These are phyloP conservation scores for Ephialtes manifestator DNA, from an alignment of 2,888 invertebrate species.

Conservation along the genomic window DNA sequence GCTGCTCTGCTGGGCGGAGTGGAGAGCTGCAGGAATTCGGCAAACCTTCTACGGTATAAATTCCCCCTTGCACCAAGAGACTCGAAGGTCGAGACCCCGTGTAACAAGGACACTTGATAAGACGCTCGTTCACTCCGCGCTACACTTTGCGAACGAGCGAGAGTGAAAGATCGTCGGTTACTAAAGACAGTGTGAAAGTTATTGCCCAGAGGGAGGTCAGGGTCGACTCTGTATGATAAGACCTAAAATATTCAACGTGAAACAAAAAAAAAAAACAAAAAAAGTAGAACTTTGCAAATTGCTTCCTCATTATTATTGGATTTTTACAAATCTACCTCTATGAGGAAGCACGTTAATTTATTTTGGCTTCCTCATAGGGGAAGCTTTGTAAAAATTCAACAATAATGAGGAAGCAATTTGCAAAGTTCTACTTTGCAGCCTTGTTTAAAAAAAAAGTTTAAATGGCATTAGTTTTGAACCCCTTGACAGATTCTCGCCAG, in stretches of 20 bases:
- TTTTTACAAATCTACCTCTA: no score
- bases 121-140: constrained; percentile 15
- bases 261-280: constrained; percentile 12
- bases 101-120: constrained; percentile 71
- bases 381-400: no score
- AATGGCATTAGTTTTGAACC: no score
- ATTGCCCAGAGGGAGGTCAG: constrained; percentile 46
- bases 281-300: no score
- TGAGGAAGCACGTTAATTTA: no score
- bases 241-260: constrained; percentile 28
- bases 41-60: constrained; percentile 57
- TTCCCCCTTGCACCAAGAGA: constrained; percentile 48
- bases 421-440: no score
- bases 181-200: constrained; percentile 48
- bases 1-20: not conserved
- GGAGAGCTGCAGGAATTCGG: constrained; percentile 48
- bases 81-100: constrained; percentile 64
- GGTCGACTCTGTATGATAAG: constrained; percentile 35
- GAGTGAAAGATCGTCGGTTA: constrained; percentile 59
- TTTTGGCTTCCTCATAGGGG: no score
- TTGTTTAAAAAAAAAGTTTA: no score
- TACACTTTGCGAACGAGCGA: constrained; percentile 45
- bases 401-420: no score
- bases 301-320: no score
- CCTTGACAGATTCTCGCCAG: no score